phyloP scores from a whole-genome alignment of 2,113 vertebrate species.

The Sebastes fasciatus region DNA sequence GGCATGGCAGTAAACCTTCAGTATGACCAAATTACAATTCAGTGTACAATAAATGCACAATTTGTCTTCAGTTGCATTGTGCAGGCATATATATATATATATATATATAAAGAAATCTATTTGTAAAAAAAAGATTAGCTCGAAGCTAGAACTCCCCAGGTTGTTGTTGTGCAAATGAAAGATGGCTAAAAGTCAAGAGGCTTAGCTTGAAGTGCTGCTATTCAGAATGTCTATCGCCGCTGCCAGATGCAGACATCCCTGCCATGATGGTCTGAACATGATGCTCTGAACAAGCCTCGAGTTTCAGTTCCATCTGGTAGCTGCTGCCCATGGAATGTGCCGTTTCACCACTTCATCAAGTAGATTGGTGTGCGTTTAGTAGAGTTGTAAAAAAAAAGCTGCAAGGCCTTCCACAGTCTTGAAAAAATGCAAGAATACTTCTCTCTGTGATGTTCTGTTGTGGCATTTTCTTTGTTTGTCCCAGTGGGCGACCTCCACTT shows the following conservation, averaged over 20 bases:
- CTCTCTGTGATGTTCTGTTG: no score
- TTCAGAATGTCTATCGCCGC: slow-evolving; percentile 4
- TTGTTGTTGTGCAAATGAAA: slow-evolving; percentile 42
- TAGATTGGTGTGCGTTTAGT: neutral
- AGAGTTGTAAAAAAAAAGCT: neutral
- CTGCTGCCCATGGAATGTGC: neutral
- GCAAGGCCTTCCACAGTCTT: neutral
- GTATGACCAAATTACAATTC: slow-evolving; percentile 13
- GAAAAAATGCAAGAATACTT: neutral
- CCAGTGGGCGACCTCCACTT: no score
- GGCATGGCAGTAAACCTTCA: slow-evolving; percentile 30
- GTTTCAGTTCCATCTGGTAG: slow-evolving; percentile 3
- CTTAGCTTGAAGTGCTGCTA: neutral
- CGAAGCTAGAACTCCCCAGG: neutral
- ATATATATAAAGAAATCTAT: no score
- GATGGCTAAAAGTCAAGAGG: slow-evolving; percentile 22
- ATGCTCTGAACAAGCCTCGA: neutral
- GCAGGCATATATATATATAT: no score
- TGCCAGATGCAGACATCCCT: slow-evolving; percentile 15
- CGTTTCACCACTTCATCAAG: slow-evolving; percentile 16
- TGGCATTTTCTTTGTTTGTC: no score
- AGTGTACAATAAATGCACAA: neutral
- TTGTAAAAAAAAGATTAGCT: neutral
- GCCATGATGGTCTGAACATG: neutral
- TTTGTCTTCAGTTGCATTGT: slow-evolving; percentile 6